These are phyloP conservation scores for Rattus rattus DNA, from an alignment of 2,113 vertebrate genomes.

Conservation along the genomic window DNA sequence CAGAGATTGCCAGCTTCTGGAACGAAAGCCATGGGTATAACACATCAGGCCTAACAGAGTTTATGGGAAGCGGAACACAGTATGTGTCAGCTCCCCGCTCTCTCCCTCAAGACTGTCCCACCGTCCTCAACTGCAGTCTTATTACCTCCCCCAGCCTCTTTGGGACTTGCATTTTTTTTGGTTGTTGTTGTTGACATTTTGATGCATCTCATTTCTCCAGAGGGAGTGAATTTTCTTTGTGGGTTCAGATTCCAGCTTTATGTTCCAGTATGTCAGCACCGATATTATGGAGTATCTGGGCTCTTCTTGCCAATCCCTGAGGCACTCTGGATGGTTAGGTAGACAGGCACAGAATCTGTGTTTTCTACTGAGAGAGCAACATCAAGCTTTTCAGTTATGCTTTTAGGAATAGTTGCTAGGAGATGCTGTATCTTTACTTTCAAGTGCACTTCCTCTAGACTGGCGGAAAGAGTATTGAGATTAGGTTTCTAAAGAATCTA, in stretches of 20 bases:
- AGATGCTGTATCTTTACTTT: conserved; percentile 9
- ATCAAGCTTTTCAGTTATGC: neutral
- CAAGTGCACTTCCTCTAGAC: neutral
- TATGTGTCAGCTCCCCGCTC: too few relatives aligned
- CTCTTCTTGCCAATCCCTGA: neutral
- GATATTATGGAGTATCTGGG: neutral
- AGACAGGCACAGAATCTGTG: neutral
- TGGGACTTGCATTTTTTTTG: neutral
- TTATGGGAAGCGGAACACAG: neutral
- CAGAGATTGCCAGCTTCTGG: neutral
- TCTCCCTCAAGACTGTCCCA: neutral
- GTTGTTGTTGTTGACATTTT: neutral
- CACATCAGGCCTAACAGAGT: neutral
- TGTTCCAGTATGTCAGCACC: neutral
- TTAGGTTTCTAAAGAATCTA: conserved; percentile 24
- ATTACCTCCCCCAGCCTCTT: neutral
- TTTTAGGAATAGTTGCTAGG: neutral
- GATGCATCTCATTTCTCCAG: neutral
- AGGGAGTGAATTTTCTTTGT: neutral
- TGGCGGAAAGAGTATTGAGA: neutral
- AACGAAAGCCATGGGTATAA: neutral
- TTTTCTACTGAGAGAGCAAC: neutral
- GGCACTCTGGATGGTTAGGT: neutral
- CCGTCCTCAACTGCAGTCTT: neutral
- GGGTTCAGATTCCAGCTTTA: neutral